Base-by-base conservation (phyloP, 1,140 invertebrate genomes). In the Trichonephila clavata region DNA sequence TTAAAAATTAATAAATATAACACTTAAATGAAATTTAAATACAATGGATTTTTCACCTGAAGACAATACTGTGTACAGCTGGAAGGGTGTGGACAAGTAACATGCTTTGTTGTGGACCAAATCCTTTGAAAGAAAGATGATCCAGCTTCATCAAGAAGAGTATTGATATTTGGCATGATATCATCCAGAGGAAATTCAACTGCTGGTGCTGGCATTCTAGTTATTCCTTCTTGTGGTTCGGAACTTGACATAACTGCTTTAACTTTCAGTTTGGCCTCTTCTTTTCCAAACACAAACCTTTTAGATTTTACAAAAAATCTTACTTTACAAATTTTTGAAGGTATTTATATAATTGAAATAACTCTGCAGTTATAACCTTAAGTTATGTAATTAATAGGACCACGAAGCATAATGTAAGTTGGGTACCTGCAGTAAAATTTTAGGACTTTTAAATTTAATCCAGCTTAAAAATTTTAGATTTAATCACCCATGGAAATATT, bases 271-370 rank as follows among this genome's bases (percentile, higher is more conserved):
- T 94, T 94, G 13, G 60, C 90, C 86, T 94, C 94, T 39, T 94
- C 94, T 59, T 32, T 88, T 21, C 94, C 94, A 83, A 94, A 87
- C 60, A 94, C 1, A 87, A 84, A 94, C 39, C 94, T 94, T 60
- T 61, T 43, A 27, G 7, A 80, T 18, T 18, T 21, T 86, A 59
- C 59, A 68, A 18, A 86, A 86, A 59, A 32, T 10, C 43, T 50
- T 10, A 3, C 1, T 50, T 50, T 50, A 50, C 2, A 50, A 50
- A 8, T 50, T 50, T 50, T 50, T 2, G n/a, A n/a, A n/a, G n/a
- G n/a, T n/a, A n/a, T n/a, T n/a, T n/a, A n/a, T n/a, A n/a, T n/a
- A n/a, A n/a, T n/a, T n/a, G n/a, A n/a, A 32, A 32, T 32, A 32
- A 32, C 32, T 32, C 2, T 32, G 2, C 32, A 32, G 32, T 32